These are phyloP conservation scores for Chromoteleia sp. DNA, from an alignment of 2,888 invertebrate genomes.

Conservation along the genomic window DNA sequence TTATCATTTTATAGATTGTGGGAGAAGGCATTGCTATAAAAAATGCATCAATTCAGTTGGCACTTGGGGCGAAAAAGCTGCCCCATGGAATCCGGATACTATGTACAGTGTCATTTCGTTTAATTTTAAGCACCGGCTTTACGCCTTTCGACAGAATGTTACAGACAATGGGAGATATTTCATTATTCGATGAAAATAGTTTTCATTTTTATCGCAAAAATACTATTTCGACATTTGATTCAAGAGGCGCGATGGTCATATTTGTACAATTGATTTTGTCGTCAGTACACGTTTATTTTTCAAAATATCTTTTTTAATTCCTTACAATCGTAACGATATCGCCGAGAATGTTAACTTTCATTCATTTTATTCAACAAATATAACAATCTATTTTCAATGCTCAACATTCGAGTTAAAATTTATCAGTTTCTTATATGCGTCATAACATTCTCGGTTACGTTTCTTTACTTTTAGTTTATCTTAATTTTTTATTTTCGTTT, in stretches of 20 bases:
- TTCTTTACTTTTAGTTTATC: not conserved
- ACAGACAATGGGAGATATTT: slow-evolving; percentile 22
- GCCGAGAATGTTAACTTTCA: slow-evolving; percentile 30
- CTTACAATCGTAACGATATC: not conserved
- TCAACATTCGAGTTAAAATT: slow-evolving; percentile 25
- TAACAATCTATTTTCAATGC: slow-evolving; percentile 40
- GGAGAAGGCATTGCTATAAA: slow-evolving; percentile 34
- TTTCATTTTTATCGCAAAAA: slow-evolving; percentile 28
- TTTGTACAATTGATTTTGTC: slow-evolving; percentile 27
- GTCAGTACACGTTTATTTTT: not conserved
- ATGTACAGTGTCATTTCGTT: slow-evolving; percentile 36
- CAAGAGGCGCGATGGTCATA: slow-evolving; percentile 12
- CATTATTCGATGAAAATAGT: slow-evolving; percentile 18
- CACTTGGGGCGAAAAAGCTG: slow-evolving; percentile 36
- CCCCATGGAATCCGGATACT: slow-evolving; percentile 20
- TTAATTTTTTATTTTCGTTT: too few relatives aligned
- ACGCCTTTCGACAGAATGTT: slow-evolving; percentile 8
- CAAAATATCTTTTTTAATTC: not conserved
- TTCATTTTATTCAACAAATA: slow-evolving; percentile 24
- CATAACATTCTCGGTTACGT: slow-evolving; percentile 33
- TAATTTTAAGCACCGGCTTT: not conserved
- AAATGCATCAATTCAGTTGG: slow-evolving; percentile 46
- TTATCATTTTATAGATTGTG: slow-evolving; percentile 15
- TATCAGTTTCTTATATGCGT: slow-evolving; percentile 6
- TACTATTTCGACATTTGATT: slow-evolving; percentile 26